These are phyloP conservation scores for Astyanax mexicanus DNA, from an alignment of 2,797 vertebrate genomes.

Conservation along the genomic window DNA sequence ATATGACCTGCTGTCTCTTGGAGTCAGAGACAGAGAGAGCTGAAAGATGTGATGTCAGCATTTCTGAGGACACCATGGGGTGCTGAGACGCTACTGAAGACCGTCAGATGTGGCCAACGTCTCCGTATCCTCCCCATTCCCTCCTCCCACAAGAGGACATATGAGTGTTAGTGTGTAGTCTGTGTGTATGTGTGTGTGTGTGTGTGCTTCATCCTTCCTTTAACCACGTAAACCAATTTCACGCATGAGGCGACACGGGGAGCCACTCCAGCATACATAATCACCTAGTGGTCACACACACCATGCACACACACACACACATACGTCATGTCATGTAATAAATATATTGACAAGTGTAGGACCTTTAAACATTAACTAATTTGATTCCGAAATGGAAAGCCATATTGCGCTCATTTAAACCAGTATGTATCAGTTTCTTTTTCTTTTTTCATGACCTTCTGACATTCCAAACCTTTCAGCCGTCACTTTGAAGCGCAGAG, in stretches of 20 bases:
- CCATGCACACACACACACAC: conserved; percentile 12
- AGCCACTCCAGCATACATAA: conserved; percentile 46
- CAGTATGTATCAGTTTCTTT: background rate
- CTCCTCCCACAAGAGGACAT: conserved; percentile 17
- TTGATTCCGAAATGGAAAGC: background rate
- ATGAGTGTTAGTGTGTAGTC: too few relatives aligned
- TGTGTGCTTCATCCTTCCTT: conserved; percentile 29
- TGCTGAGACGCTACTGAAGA: conserved; percentile 6
- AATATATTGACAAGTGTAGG: background rate
- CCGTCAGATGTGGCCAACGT: conserved; percentile 17
- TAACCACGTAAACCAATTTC: conserved; percentile 61
- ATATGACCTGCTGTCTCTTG: conserved; percentile 25
- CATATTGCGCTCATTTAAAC: background rate
- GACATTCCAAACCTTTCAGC: background rate
- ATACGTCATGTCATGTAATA: background rate
- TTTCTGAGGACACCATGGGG: conserved; percentile 33
- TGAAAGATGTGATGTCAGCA: conserved; percentile 34
- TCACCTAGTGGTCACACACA: conserved; percentile 25
- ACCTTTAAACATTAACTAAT: conserved; percentile 3
- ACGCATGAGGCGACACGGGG: conserved; percentile 52
- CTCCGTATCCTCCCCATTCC: conserved; percentile 9
- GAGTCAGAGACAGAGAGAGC: background rate
- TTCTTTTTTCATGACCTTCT: background rate
- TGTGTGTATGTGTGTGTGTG: too few relatives aligned
- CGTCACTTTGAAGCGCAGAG: background rate